Evolutionary conservation across 35 echinoderm and acorn worm genomes (phyloP).

Genomic region (Hemicentrotus pulcherrimus): DNA sequence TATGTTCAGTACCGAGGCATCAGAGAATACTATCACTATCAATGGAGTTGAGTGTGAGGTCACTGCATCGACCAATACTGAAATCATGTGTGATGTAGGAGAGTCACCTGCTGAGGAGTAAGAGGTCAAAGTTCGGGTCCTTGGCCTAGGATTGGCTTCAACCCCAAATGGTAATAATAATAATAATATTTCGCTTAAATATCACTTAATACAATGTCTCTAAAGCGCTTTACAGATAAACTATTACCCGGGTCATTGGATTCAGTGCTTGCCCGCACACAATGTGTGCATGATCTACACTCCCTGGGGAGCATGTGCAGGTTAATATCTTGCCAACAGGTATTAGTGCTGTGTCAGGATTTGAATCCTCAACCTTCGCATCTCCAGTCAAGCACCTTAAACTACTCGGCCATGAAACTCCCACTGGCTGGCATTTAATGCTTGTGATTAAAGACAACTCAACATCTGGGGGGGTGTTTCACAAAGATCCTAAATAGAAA

Average conservation of each 20-base stretch:
- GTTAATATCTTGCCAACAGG: too few species aligned
- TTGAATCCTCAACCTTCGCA: too few species aligned
- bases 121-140: background rate
- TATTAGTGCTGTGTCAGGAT: background rate
- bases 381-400: background rate
- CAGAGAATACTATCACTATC: constrained; percentile 54
- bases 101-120: constrained; percentile 5
- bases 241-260: too few species aligned
- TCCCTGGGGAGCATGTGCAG: too few species aligned
- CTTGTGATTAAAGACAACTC: too few species aligned
- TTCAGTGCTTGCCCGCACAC: too few species aligned
- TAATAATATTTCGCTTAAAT: background rate
- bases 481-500: too few species aligned
- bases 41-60: constrained; percentile 55
- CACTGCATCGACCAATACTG: background rate
- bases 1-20: constrained; percentile 37
- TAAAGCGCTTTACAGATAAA: background rate
- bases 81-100: constrained; percentile 33
- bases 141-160: constrained; percentile 17
- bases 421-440: too few species aligned
- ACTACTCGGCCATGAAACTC: background rate
- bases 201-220: background rate
- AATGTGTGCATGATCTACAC: too few species aligned
- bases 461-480: too few species aligned
- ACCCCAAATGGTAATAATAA: constrained; percentile 31